These are phyloP conservation scores for Hesperia comma DNA, from an alignment of 2,888 invertebrate genomes.

Conservation along the genomic window DNA sequence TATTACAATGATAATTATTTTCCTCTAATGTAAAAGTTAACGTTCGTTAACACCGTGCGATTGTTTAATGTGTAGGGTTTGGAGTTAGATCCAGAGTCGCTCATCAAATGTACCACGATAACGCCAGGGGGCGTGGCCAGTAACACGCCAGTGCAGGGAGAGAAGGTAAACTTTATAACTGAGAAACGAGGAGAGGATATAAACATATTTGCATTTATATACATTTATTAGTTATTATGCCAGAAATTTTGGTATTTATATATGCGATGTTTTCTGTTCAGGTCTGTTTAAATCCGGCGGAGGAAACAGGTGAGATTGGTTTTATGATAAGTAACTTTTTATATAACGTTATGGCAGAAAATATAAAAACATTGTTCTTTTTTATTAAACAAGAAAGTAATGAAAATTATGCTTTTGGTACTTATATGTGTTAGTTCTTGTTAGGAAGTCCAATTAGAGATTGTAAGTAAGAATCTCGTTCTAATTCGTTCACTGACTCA, in stretches of 20 bases:
- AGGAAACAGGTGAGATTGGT: slow-evolving; percentile 56
- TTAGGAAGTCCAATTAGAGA: too few relatives aligned
- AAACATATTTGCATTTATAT: too few relatives aligned
- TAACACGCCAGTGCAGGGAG: slow-evolving; percentile 58
- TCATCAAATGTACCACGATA: slow-evolving; percentile 79
- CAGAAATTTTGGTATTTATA: neutral
- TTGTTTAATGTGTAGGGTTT: slow-evolving; percentile 53
- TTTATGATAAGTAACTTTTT: slow-evolving; percentile 13
- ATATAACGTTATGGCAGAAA: too few relatives aligned
- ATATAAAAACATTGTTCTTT: too few relatives aligned
- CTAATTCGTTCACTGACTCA: too few relatives aligned
- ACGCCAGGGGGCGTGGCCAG: slow-evolving; percentile 75
- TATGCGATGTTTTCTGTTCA: neutral
- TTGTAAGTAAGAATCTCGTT: too few relatives aligned
- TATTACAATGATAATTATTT: too few relatives aligned
- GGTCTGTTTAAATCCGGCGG: slow-evolving; percentile 47
- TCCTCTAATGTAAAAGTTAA: neutral
- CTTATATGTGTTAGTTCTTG: too few relatives aligned
- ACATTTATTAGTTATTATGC: too few relatives aligned
- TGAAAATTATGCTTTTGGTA: too few relatives aligned
- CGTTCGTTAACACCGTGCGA: neutral
- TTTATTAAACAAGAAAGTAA: too few relatives aligned
- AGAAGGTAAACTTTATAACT: slow-evolving; percentile 55
- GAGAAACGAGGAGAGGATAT: too few relatives aligned
- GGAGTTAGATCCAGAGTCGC: slow-evolving; percentile 77